A percentile compares a stretch with the other conserved stretches of the same genome.
phyloP scores from a whole-genome alignment of 1,140 invertebrate species.

The Drosophila orena region DNA sequence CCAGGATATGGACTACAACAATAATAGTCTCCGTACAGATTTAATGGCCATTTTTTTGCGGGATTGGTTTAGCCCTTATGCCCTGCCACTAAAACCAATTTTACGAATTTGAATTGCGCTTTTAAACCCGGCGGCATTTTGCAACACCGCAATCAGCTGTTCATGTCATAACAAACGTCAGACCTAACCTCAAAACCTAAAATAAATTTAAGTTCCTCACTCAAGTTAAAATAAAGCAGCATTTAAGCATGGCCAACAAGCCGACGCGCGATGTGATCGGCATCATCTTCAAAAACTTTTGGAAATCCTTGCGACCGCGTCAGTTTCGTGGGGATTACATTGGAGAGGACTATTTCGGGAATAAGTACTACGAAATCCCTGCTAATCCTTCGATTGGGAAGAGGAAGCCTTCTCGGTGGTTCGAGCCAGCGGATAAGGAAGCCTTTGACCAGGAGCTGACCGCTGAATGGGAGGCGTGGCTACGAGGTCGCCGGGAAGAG shows the following conservation, averaged over 20 bases:
- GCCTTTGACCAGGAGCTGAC: slow-evolving; percentile 90
- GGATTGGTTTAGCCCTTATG: slow-evolving; percentile 94
- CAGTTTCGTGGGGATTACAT: slow-evolving; percentile 86
- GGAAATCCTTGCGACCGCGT: slow-evolving; percentile 87
- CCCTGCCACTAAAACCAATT: slow-evolving; percentile 72
- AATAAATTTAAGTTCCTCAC: slow-evolving; percentile 15
- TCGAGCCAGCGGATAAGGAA: slow-evolving; percentile 88
- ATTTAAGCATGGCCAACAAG: slow-evolving; percentile 75
- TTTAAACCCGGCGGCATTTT: slow-evolving; percentile 24
- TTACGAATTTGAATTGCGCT: slow-evolving; percentile 48
- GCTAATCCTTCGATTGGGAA: slow-evolving; percentile 87
- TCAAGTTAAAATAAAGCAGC: slow-evolving; percentile 33
- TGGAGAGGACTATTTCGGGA: slow-evolving; percentile 92
- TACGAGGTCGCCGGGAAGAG: slow-evolving; percentile 87
- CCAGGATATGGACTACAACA: slow-evolving; percentile 84
- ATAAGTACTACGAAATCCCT: slow-evolving; percentile 92
- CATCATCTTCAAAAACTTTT: slow-evolving; percentile 87
- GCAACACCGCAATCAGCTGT: slow-evolving; percentile 56
- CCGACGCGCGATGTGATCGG: slow-evolving; percentile 83
- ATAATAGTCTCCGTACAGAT: slow-evolving; percentile 88
- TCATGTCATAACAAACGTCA: slow-evolving; percentile 71
- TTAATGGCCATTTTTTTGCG: slow-evolving; percentile 93
- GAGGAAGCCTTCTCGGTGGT: slow-evolving; percentile 89
- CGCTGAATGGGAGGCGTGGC: slow-evolving; percentile 94
- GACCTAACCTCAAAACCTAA: slow-evolving; percentile 47